Base-by-base conservation (phyloP, 1,140 invertebrate species). In the Pinna nobilis region DNA sequence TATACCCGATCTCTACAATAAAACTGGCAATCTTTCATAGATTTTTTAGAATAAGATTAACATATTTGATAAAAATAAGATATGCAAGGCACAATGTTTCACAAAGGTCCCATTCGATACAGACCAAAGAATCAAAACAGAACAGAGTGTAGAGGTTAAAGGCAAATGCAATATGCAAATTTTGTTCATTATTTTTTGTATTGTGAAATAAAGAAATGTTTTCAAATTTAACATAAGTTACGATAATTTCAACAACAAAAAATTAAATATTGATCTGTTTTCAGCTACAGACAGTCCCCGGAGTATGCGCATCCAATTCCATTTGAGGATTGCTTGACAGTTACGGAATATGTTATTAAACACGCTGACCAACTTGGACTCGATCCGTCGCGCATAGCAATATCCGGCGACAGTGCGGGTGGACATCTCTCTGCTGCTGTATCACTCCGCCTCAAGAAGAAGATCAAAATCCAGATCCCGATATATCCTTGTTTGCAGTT, bases 361-460 rank as follows among this genome's bases (percentile, higher is more conserved):
- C 74, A 82, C 37, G 79, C 69, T 11, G 33, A 70, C 28, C 51
- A 74, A 15, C 71, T 81, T 47, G 68, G 76, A 25, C 51, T 82
- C 20, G 79, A 82, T 70, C 32, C 77, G 4, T 57, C 51, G 35
- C 61, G 79, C 11, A 68, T 82, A 35, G 74, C 79, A 30, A 76
- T 82, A 49, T 71, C 77, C 44, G 84, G 84, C 18, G 84, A 87
- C 67, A 84, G 82, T 57, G 82, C 84, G 4, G 85, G 85, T 35
- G 85, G 84, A 7, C 83, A 86, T 74, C 71, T 85, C 15, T 69
- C 80, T 9, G 84, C 84, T 15, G 84, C 82, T 30, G 85, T 87
- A 37, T 61, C 80, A 7, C 76, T 82, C 15, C 68, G 77, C 32
- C 66, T 87, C 25, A 77, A 76, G 41, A 81, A 79, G 64, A 59